phyloP scores from a whole-genome alignment of 2,113 vertebrate genomes.

The Eudorcas thomsonii region DNA sequence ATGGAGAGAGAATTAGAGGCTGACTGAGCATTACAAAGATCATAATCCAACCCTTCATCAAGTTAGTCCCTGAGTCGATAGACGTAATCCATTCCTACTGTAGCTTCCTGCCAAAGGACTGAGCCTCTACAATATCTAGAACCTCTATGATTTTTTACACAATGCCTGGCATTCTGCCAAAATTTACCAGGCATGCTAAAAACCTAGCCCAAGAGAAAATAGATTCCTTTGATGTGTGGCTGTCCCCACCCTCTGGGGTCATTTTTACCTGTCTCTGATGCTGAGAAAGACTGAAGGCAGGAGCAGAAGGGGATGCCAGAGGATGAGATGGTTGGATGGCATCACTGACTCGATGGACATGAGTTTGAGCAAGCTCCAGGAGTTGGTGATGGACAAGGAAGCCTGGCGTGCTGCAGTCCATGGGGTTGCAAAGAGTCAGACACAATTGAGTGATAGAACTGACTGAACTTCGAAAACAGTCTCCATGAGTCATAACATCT shows the following conservation, averaged over 20 bases:
- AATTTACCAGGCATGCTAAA: neutral
- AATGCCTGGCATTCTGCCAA: neutral
- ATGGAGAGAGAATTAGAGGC: neutral
- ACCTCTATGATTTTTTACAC: neutral
- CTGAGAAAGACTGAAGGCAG: neutral
- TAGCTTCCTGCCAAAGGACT: neutral
- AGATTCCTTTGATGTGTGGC: neutral
- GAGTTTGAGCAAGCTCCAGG: neutral
- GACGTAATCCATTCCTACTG: neutral
- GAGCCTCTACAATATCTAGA: neutral
- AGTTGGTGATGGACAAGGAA: neutral
- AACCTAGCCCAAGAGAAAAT: neutral
- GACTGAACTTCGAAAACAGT: neutral
- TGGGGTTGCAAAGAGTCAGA: neutral
- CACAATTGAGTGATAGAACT: neutral
- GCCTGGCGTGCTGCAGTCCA: neutral
- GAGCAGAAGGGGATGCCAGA: neutral
- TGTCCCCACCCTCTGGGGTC: neutral
- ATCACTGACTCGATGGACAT: neutral
- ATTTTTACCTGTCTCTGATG: neutral
- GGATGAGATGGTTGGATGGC: neutral
- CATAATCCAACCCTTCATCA: neutral
- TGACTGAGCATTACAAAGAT: neutral
- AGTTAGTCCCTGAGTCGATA: neutral
- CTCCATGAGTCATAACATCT: neutral